Percentiles rank a stretch among this genome's conserved stretches.
Evolutionary conservation across 1,140 invertebrate species (phyloP).

Genomic region (Drosophila paulistorum): DNA sequence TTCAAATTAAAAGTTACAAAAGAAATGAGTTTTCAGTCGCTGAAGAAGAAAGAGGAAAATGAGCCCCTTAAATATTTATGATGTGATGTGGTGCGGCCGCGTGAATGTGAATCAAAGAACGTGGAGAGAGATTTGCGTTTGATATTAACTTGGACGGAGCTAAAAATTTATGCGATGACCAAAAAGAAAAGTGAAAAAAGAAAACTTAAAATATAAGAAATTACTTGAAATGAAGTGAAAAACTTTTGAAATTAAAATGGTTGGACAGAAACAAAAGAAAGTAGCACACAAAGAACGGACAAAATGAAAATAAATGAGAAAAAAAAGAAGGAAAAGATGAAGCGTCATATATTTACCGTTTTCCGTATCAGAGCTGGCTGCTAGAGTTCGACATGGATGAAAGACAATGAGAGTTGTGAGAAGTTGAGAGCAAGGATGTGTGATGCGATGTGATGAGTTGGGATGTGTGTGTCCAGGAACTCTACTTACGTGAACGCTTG

Average conservation of each 20-base stretch:
- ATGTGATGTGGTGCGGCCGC: constrained; percentile 61
- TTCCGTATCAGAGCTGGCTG: constrained; percentile 74
- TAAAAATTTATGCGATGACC: constrained; percentile 68
- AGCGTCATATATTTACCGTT: constrained; percentile 70
- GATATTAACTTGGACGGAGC: constrained; percentile 71
- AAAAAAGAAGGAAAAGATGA: not conserved
- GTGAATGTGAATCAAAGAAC: constrained; percentile 44
- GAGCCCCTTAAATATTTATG: constrained; percentile 77
- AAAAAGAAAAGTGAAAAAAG: constrained; percentile 13
- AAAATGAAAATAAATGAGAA: not conserved
- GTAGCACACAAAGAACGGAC: not conserved
- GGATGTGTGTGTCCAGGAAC: not conserved
- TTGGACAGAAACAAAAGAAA: constrained; percentile 45
- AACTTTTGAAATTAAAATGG: constrained; percentile 76
- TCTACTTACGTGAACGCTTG: constrained; percentile 52
- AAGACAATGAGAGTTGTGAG: constrained; percentile 6
- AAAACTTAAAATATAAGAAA: not conserved
- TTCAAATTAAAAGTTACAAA: constrained; percentile 80
- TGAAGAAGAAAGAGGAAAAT: constrained; percentile 49
- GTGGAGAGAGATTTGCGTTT: constrained; percentile 67
- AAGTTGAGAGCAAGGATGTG: not conserved
- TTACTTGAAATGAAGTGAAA: constrained; percentile 27
- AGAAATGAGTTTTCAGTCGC: constrained; percentile 71
- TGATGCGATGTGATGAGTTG: not conserved
- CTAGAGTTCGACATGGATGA: constrained; percentile 27